A percentile compares a stretch with the other conserved stretches of the same genome.
phyloP scores from a whole-genome alignment of 2,888 invertebrate species.

The Erpobdella octoculata region DNA sequence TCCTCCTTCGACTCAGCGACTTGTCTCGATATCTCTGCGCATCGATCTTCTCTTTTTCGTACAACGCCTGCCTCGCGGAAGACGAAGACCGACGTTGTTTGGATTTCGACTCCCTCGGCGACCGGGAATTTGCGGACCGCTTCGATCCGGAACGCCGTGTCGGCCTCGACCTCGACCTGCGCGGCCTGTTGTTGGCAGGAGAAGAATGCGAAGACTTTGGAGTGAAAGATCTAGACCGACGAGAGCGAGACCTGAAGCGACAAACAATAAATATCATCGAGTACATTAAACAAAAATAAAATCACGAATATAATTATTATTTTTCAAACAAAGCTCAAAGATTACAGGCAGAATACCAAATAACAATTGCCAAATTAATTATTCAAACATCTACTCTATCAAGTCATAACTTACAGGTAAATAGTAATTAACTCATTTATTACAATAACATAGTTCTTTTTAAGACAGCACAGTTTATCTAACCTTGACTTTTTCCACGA shows the following conservation, averaged over 20 bases:
- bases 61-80: no score
- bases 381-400: no score
- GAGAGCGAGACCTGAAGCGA: slow-evolving; percentile 4
- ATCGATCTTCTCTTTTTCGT: not conserved
- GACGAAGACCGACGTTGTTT: not conserved
- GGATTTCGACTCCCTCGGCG: not conserved
- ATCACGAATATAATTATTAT: not conserved
- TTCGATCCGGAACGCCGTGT: not conserved
- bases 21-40: not conserved
- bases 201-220: not conserved
- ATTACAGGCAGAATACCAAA: no score
- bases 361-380: no score
- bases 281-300: not conserved
- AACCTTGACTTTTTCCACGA: slow-evolving; percentile 3
- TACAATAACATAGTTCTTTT: not conserved
- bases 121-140: no score
- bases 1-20: not conserved
- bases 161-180: not conserved
- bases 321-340: no score
- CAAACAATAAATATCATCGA: not conserved
- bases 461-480: not conserved
- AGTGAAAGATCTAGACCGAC: not conserved
- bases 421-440: not conserved
- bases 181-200: not conserved
- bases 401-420: not conserved